phyloP scores from a whole-genome alignment of 2,888 invertebrate species.

The Neoaliturus tenellus region DNA sequence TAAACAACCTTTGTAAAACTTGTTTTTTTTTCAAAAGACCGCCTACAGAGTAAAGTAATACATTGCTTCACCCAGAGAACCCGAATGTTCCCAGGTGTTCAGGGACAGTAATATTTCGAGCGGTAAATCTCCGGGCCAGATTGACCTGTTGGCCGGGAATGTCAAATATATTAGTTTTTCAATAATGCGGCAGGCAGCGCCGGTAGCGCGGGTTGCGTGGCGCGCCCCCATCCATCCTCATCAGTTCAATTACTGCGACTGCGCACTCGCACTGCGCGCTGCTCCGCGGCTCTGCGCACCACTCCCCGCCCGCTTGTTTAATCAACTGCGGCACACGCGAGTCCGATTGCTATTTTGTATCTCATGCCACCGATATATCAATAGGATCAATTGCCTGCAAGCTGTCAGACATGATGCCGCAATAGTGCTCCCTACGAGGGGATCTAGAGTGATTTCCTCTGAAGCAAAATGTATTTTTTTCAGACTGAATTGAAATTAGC shows the following conservation, averaged over 20 bases:
- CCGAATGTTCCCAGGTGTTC: no score
- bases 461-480: no score
- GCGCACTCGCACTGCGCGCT: background rate
- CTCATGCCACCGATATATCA: slow-evolving; percentile 35
- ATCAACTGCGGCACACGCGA: slow-evolving; percentile 34
- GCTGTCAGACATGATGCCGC: no score
- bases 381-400: background rate
- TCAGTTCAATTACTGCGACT: slow-evolving; percentile 29
- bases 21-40: no score
- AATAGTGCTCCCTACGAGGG: no score
- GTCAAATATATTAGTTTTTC: slow-evolving; percentile 47
- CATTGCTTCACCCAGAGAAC: no score
- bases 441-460: no score
- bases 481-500: no score
- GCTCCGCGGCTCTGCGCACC: background rate
- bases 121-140: background rate
- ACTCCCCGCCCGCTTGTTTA: background rate
- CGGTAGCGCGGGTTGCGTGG: slow-evolving; percentile 45
- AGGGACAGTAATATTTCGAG: no score
- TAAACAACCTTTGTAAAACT: no score
- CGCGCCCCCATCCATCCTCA: slow-evolving; percentile 40
- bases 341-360: slow-evolving; percentile 31
- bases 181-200: background rate
- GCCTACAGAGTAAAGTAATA: no score
- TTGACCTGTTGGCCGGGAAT: slow-evolving; percentile 24